Evolutionary conservation across 2,888 invertebrate genomes (phyloP).

Genomic region (Stenodera caucasica): DNA sequence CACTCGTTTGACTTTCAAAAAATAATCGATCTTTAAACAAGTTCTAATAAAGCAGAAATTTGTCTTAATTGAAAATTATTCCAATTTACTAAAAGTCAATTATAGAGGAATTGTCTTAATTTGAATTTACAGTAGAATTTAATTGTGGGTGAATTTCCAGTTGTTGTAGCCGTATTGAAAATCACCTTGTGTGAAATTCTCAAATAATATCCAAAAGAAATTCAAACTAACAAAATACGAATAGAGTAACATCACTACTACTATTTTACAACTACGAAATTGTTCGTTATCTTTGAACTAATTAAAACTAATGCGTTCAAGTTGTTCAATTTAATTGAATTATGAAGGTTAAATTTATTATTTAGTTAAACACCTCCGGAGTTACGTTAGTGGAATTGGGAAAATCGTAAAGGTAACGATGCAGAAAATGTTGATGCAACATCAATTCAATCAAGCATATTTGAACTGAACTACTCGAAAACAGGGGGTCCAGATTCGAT

Average conservation of each 20-base stretch:
- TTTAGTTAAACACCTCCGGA: conserved; percentile 15
- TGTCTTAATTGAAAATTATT: too few species aligned
- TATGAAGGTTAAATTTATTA: conserved; percentile 21
- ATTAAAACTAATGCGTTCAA: conserved; percentile 21
- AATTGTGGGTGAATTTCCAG: too few species aligned
- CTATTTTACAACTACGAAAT: background rate
- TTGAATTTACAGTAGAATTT: too few species aligned
- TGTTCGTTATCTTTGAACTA: conserved; percentile 13
- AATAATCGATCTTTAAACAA: background rate
- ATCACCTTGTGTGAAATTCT: too few species aligned
- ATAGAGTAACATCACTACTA: background rate
- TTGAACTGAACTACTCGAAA: background rate
- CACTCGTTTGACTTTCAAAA: background rate
- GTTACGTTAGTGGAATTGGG: background rate
- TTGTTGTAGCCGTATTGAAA: too few species aligned
- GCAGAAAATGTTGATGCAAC: conserved; percentile 25
- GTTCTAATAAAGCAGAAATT: too few species aligned
- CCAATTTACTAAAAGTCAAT: too few species aligned
- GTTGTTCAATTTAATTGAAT: conserved; percentile 21
- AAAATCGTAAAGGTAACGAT: conserved; percentile 23
- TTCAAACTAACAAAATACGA: too few species aligned
- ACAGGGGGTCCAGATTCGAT: background rate
- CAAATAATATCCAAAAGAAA: background rate
- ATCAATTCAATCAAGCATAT: conserved; percentile 19
- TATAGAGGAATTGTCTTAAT: too few species aligned